phyloP scores from a whole-genome alignment of 53 echinoderm and acorn worm species.

The Glandiceps talaboti region DNA sequence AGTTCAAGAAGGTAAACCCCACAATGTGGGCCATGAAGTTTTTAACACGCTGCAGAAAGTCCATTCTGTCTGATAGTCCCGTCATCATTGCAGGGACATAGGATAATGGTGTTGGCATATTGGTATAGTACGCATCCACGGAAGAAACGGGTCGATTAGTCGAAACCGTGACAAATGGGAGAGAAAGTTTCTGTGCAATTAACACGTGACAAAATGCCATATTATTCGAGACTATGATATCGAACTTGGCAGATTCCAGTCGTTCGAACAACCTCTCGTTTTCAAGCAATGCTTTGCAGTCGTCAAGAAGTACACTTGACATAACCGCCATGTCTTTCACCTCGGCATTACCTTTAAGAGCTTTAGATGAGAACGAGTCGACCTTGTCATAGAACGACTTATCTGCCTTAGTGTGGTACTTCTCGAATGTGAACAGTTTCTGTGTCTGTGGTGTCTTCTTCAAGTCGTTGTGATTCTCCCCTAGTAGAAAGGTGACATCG shows the following conservation, averaged over 20 bases:
- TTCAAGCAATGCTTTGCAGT: background rate
- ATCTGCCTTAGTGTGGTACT: background rate
- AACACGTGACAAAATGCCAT: background rate
- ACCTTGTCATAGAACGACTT: background rate
- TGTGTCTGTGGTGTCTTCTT: background rate
- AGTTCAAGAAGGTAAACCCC: background rate
- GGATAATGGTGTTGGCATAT: slow-evolving; percentile 9
- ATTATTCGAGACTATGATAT: background rate
- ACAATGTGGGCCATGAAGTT: slow-evolving; percentile 7
- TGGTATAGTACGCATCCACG: background rate
- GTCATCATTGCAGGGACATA: slow-evolving; percentile 5
- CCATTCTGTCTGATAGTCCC: slow-evolving; percentile 9
- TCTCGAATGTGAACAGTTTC: background rate
- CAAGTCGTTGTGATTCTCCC: background rate
- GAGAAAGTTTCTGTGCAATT: background rate
- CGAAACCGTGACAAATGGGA: background rate
- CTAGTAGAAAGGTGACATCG: background rate
- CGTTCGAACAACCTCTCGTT: background rate
- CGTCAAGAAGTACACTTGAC: background rate
- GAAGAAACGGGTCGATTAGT: background rate
- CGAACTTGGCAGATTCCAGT: background rate
- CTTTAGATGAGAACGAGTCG: background rate
- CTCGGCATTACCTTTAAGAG: background rate
- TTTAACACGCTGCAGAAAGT: slow-evolving; percentile 6
- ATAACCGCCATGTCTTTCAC: too few relatives aligned